Evolutionary conservation across 2,888 invertebrate genomes (phyloP).

Genomic region (Argyresthia albistria): DNA sequence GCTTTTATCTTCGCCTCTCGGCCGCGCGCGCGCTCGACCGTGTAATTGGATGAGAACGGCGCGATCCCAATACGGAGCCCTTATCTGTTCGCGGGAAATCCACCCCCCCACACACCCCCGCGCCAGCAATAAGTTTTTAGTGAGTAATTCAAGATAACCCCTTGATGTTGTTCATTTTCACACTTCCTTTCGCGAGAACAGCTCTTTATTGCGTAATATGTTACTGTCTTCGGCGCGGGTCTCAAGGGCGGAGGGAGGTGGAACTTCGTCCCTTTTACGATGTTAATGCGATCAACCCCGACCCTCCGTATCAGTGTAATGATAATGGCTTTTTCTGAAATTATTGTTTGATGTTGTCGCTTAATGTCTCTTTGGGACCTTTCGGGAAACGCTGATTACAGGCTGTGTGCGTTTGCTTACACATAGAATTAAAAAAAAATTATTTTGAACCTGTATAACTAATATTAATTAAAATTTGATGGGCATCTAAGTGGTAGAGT

Average conservation of each 20-base stretch:
- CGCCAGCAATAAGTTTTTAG: conserved; percentile 68
- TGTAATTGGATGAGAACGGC: conserved; percentile 73
- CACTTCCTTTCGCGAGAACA: conserved; percentile 73
- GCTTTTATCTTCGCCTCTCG: conserved; percentile 64
- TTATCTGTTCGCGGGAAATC: conserved; percentile 71
- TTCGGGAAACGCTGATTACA: not conserved
- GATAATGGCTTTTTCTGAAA: conserved; percentile 70
- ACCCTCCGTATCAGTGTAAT: conserved; percentile 66
- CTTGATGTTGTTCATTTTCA: conserved; percentile 73
- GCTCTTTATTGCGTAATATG: conserved; percentile 72
- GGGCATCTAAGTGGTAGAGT: no score
- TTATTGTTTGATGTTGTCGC: conserved; percentile 70
- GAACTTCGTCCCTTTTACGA: conserved; percentile 66
- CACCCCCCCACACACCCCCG: conserved; percentile 30
- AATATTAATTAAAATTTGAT: no score
- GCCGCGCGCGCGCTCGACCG: conserved; percentile 69
- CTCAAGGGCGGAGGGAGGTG: conserved; percentile 56
- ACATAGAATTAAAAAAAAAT: no score
- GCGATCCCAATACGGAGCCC: conserved; percentile 71
- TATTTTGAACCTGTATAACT: no score
- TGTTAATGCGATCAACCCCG: conserved; percentile 66
- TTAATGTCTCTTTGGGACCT: conserved; percentile 18
- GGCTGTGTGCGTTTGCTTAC: no score
- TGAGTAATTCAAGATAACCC: conserved; percentile 73
- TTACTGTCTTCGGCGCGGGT: conserved; percentile 67